A percentile compares a stretch with the other conserved stretches of the same genome.
phyloP scores from a whole-genome alignment of 2,113 vertebrate genomes.

The Puffinus mauretanicus region DNA sequence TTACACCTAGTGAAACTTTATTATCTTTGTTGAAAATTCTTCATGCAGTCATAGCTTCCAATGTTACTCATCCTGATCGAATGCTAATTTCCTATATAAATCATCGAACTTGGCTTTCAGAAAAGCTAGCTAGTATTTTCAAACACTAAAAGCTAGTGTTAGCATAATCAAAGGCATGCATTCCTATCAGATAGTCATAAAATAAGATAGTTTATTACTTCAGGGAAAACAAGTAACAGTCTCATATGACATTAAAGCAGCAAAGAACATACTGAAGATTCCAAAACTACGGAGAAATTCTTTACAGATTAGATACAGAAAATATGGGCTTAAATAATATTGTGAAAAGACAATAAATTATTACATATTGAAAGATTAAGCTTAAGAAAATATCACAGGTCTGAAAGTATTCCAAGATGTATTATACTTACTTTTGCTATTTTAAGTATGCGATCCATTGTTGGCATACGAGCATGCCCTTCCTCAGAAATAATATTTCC shows the following conservation, averaged over 20 bases:
- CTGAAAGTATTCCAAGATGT: neutral
- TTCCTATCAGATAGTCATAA: neutral
- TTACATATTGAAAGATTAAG: neutral
- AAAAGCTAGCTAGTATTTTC: neutral
- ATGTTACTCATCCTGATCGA: neutral
- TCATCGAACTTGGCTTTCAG: neutral
- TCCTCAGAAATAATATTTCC: constrained; percentile 71
- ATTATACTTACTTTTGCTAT: constrained; percentile 81
- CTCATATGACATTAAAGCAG: neutral
- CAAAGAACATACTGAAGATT: neutral
- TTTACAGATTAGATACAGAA: neutral
- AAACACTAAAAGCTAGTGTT: neutral
- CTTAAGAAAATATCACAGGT: neutral
- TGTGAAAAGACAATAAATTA: neutral
- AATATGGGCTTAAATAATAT: neutral
- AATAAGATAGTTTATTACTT: neutral
- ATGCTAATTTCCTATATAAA: neutral
- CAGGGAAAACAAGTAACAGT: neutral
- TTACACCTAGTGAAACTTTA: neutral
- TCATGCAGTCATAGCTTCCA: neutral
- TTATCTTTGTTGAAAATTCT: neutral
- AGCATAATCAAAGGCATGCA: neutral
- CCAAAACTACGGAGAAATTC: neutral
- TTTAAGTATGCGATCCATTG: constrained; percentile 87
- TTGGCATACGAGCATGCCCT: constrained; percentile 66